These are phyloP conservation scores for Crypturellus undulatus DNA, from an alignment of 2,113 vertebrate genomes.

Conservation along the genomic window DNA sequence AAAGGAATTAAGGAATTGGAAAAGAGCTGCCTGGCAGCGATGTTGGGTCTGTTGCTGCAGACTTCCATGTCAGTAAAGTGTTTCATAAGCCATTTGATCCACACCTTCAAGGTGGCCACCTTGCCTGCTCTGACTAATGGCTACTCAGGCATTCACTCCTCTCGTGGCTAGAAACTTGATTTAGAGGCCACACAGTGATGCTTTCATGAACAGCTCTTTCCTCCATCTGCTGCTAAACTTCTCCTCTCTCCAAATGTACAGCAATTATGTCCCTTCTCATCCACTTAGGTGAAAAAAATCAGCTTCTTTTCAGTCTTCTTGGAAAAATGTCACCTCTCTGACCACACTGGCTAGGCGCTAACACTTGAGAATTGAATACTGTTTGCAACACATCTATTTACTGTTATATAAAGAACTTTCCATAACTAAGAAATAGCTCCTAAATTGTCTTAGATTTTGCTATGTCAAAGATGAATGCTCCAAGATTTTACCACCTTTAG, in stretches of 20 bases:
- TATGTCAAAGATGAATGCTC: background rate
- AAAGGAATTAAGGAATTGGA: background rate
- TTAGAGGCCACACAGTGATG: background rate
- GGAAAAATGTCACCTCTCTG: background rate
- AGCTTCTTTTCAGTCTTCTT: no score
- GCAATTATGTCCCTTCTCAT: no score
- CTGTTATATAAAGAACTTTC: background rate
- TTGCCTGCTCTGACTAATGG: background rate
- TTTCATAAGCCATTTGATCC: background rate
- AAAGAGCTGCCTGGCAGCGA: background rate
- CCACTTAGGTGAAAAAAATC: no score
- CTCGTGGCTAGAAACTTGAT: background rate
- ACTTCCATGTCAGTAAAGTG: background rate
- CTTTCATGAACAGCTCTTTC: background rate
- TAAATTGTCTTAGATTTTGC: background rate
- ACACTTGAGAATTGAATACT: background rate
- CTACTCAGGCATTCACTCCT: background rate
- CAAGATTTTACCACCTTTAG: background rate
- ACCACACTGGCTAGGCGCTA: background rate
- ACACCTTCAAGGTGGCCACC: background rate
- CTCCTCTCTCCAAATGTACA: no score
- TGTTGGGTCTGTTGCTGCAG: background rate
- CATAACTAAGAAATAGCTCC: background rate
- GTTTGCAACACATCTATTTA: background rate
- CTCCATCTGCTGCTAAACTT: no score